A percentile compares a stretch with the other conserved stretches of the same genome.
phyloP scores from a whole-genome alignment of 2,113 vertebrate species.

The Pipra filicauda region DNA sequence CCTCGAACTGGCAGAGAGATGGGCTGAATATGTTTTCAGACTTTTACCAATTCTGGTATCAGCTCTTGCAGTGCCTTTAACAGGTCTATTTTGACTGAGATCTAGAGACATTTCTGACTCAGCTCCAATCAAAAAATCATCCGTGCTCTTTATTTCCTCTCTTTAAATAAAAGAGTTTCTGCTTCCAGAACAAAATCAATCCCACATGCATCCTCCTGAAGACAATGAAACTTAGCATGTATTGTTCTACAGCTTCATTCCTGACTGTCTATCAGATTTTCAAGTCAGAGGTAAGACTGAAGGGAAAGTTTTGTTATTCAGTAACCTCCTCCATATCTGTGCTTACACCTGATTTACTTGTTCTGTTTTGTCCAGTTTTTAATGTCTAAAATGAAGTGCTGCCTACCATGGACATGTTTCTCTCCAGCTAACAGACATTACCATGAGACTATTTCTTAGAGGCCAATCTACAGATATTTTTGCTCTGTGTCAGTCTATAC shows the following conservation, averaged over 20 bases:
- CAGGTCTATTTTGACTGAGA: constrained; percentile 19
- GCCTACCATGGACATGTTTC: not conserved
- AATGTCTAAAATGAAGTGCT: not conserved
- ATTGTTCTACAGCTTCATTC: constrained; percentile 8
- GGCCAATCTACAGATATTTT: not conserved
- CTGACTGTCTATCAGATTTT: not conserved
- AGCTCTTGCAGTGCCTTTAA: not conserved
- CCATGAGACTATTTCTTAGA: not conserved
- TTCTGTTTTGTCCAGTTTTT: not conserved
- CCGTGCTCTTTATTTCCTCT: not conserved
- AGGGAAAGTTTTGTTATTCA: not conserved
- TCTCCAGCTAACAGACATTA: not conserved
- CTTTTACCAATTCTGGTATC: not conserved
- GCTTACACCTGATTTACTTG: not conserved
- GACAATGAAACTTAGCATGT: not conserved
- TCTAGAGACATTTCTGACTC: constrained; percentile 13
- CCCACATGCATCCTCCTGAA: not conserved
- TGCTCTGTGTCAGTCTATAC: not conserved
- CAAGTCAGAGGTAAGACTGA: not conserved
- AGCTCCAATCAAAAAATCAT: not conserved
- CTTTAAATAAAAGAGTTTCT: constrained; percentile 10
- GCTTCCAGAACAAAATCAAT: constrained; percentile 14
- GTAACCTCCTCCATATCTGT: not conserved
- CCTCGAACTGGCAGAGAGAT: not conserved
- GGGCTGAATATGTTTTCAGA: not conserved